Evolutionary conservation across 2,888 invertebrate species (phyloP), one percentile per base, ranked within the genome.

Genomic region (Acronicta psi): DNA sequence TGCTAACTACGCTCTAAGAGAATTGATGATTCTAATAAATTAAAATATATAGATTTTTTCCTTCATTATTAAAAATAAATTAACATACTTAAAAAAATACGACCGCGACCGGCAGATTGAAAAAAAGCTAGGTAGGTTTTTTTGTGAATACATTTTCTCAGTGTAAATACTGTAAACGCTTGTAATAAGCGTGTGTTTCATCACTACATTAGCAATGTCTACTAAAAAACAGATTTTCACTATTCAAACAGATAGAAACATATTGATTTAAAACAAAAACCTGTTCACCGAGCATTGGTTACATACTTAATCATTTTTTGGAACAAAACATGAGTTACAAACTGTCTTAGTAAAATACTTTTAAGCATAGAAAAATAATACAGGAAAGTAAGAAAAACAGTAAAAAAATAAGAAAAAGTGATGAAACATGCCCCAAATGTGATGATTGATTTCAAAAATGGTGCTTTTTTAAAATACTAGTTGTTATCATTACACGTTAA

Each of bases 391-490:
- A 10, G 11, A 9, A 41, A 41, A 20, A 16, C 11, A 29, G 10
- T 20, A 16, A 16, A 57, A n/a, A 57, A 50, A 17, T 18, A 43
- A 46, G 17, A 18, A 54, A 51, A 72, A 46, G 59, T 72, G 68
- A 54, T 71, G 68, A 59, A 62, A 53, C 57, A 66, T 18, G 46
- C 41, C 23, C 38, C 36, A 36, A 47, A 58, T 59, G 65, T 66
- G 64, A 75, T 53, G 60, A 37, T 59, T 69, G 45, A 54, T 65
- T 73, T 69, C 53, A 42, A 65, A 65, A 69, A 74, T 74, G 79
- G 79, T 79, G 79, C 79, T 79, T 76, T 66, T 75, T 59, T 16
- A 65, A 20, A 61, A 65, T 68, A 61, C 18, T 58, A 57, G 36
- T 38, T 63, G 36, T 60, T 62, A 52, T 37, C 47, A 57, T 42